phyloP scores from a whole-genome alignment of 2,797 vertebrate genomes.

The Euthynnus affinis region DNA sequence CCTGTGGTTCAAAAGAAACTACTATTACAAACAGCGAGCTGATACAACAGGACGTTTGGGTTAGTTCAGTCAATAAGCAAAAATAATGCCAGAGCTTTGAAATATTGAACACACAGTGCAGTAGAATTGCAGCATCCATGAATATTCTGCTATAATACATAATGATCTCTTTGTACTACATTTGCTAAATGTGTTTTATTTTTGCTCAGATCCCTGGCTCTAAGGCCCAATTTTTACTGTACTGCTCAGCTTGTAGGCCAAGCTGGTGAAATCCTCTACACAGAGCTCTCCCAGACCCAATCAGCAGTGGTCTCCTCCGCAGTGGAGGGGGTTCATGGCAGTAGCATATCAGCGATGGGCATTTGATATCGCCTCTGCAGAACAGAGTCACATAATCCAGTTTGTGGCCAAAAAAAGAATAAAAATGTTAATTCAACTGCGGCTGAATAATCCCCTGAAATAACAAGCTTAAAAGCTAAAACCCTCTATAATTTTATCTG shows the following conservation, averaged over 20 bases:
- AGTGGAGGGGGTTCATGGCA: conserved; percentile 70
- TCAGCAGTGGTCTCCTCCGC: conserved; percentile 61
- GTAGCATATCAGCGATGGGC: conserved; percentile 80
- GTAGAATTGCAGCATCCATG: conserved; percentile 34
- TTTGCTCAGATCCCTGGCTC: conserved; percentile 51
- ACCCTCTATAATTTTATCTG: conserved; percentile 87
- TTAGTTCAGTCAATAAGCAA: conserved; percentile 49
- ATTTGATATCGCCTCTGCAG: conserved; percentile 80
- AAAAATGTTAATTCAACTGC: conserved; percentile 87
- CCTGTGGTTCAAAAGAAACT: conserved; percentile 57
- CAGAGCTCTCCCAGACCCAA: conserved; percentile 67
- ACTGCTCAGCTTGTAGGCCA: conserved; percentile 53
- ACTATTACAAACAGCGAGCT: conserved; percentile 39
- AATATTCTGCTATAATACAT: conserved; percentile 52
- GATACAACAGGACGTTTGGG: conserved; percentile 40
- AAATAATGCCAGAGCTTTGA: conserved; percentile 38
- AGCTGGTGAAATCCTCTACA: conserved; percentile 75
- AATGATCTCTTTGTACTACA: conserved; percentile 68
- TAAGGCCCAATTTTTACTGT: conserved; percentile 42
- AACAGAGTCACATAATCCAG: conserved; percentile 84
- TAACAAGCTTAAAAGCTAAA: conserved; percentile 89
- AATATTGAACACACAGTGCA: conserved; percentile 41
- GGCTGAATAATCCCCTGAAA: conserved; percentile 86
- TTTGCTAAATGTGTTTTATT: conserved; percentile 66
- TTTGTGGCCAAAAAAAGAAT: conserved; percentile 85